phyloP scores from a whole-genome alignment of 92 coral and sea anemone genomes.

The Zoanthus sansibaricus region DNA sequence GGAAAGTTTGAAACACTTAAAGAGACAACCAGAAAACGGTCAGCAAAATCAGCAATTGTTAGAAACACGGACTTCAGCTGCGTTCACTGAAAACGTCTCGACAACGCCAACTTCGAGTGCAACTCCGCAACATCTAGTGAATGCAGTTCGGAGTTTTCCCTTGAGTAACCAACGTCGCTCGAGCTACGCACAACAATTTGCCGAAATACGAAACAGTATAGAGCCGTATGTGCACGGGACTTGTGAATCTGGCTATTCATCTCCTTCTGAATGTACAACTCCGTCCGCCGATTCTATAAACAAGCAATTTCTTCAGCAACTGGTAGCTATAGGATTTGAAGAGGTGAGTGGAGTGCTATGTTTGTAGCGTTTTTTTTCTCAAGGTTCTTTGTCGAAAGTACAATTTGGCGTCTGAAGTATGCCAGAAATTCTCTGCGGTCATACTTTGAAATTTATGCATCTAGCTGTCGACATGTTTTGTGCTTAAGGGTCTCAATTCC shows the following conservation, averaged over 20 bases:
- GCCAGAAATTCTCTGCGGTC: conserved; percentile 56
- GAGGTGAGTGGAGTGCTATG: conserved; percentile 64
- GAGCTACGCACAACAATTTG: conserved; percentile 77
- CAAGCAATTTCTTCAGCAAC: conserved; percentile 78
- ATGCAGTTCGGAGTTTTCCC: conserved; percentile 37
- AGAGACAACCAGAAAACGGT: conserved; percentile 72
- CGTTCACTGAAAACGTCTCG: conserved; percentile 42
- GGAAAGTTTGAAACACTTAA: conserved; percentile 86
- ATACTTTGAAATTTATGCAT: conserved; percentile 26
- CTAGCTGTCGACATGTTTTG: conserved; percentile 41
- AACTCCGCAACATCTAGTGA: conserved; percentile 37
- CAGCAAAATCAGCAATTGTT: conserved; percentile 17
- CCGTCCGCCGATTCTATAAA: conserved; percentile 69
- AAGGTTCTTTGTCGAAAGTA: neutral
- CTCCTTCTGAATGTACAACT: conserved; percentile 74
- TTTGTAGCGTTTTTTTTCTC: conserved; percentile 4
- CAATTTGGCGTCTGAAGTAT: conserved; percentile 36
- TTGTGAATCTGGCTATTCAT: conserved; percentile 88
- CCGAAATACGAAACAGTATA: conserved; percentile 79
- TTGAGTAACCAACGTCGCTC: conserved; percentile 59
- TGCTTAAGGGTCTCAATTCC: conserved; percentile 29
- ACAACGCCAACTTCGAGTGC: conserved; percentile 48
- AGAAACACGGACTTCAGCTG: conserved; percentile 56
- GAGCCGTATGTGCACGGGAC: conserved; percentile 78
- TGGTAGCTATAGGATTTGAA: conserved; percentile 77